phyloP scores from a whole-genome alignment of 2,888 invertebrate species.

The Himalopsyche tibetana region DNA sequence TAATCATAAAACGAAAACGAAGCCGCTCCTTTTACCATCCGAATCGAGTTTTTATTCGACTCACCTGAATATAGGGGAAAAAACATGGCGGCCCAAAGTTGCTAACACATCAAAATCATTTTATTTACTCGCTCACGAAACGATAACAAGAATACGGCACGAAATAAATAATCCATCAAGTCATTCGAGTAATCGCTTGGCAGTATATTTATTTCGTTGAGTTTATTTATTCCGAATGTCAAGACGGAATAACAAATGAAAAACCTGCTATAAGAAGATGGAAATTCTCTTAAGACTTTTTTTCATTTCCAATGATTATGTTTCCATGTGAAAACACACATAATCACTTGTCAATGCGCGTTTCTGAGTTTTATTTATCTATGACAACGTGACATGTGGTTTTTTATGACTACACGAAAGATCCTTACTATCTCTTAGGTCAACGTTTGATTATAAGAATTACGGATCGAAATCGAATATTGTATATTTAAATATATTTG shows the following conservation, averaged over 20 bases:
- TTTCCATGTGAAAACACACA: too few species aligned
- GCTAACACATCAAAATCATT: slow-evolving; percentile 26
- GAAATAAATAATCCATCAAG: slow-evolving; percentile 34
- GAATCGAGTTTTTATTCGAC: slow-evolving; percentile 5
- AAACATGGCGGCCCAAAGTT: slow-evolving; percentile 22
- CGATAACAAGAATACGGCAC: slow-evolving; percentile 5
- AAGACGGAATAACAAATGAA: slow-evolving; percentile 34
- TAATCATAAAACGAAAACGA: not conserved
- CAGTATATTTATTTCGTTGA: slow-evolving; percentile 14
- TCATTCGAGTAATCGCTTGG: slow-evolving; percentile 29
- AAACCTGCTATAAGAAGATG: not conserved
- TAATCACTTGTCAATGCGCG: too few species aligned
- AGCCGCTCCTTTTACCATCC: not conserved
- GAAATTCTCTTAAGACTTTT: not conserved
- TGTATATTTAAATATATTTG: too few species aligned
- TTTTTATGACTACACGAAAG: too few species aligned
- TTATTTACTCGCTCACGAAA: slow-evolving; percentile 16
- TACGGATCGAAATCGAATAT: too few species aligned
- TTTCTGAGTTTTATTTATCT: too few species aligned
- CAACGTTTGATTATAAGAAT: too few species aligned
- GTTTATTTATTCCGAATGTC: slow-evolving; percentile 24
- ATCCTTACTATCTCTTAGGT: too few species aligned
- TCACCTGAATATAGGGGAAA: not conserved
- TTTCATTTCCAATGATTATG: too few species aligned
- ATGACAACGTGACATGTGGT: too few species aligned